Evolutionary conservation across 2,797 vertebrate species (phyloP).

Genomic region (Sebastes jordani): DNA sequence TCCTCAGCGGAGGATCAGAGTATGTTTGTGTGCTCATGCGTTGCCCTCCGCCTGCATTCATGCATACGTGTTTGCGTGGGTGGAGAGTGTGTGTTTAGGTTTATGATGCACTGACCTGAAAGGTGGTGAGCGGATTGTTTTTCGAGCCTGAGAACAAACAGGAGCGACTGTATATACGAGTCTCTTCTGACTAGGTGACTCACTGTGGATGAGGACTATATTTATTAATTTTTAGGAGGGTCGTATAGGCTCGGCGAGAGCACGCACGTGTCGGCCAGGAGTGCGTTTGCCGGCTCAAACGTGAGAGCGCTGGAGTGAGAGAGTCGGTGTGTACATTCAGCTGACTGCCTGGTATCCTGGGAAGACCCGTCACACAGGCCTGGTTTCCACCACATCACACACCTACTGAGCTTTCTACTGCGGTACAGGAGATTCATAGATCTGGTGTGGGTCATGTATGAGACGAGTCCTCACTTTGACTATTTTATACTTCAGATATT

Average conservation of each 20-base stretch:
- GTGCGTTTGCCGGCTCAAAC: conserved; percentile 27
- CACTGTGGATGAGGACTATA: background rate
- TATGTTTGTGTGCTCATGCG: conserved; percentile 25
- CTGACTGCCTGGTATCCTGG: conserved; percentile 40
- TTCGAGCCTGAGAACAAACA: background rate
- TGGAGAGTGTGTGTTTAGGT: conserved; percentile 8
- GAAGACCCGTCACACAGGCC: conserved; percentile 44
- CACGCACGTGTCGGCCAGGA: conserved; percentile 4
- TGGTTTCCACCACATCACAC: conserved; percentile 48
- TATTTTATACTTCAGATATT: too few relatives aligned
- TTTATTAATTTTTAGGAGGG: background rate
- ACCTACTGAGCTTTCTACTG: background rate
- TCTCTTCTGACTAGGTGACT: conserved; percentile 14
- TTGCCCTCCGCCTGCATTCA: background rate
- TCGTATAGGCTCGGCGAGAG: background rate
- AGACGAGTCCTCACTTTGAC: conserved; percentile 29
- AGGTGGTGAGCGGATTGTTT: conserved; percentile 19
- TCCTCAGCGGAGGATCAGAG: background rate
- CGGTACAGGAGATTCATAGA: conserved; percentile 7
- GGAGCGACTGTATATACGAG: background rate
- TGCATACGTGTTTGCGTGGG: conserved; percentile 13
- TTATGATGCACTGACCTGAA: conserved; percentile 30
- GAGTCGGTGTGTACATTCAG: conserved; percentile 38
- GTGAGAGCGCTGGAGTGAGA: conserved; percentile 19
- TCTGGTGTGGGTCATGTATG: conserved; percentile 1